Percentiles rank a stretch among this genome's conserved stretches.
phyloP scores from a whole-genome alignment of 2,113 vertebrate species.

The Perognathus longimembris region DNA sequence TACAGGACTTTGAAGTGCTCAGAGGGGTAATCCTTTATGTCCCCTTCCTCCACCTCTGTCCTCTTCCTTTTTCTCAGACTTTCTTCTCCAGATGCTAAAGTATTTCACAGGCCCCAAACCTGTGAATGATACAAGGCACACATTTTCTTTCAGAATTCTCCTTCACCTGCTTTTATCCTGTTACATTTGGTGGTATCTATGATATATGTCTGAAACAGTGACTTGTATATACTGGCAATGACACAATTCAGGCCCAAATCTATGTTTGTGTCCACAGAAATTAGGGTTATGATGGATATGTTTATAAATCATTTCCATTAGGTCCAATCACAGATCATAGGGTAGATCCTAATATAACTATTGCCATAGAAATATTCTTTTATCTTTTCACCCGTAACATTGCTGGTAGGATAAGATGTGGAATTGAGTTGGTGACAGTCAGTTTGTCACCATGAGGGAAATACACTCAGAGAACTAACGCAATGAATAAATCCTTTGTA shows the following conservation, averaged over 20 bases:
- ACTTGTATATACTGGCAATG: not conserved
- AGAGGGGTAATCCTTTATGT: not conserved
- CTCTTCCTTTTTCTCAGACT: too few species aligned
- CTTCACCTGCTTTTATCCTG: not conserved
- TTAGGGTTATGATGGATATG: not conserved
- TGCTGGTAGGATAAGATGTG: not conserved
- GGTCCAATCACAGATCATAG: not conserved
- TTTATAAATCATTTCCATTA: not conserved
- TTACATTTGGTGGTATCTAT: not conserved
- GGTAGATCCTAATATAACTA: not conserved
- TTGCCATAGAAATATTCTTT: not conserved
- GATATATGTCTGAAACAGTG: not conserved
- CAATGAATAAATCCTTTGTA: not conserved
- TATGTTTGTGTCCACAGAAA: not conserved
- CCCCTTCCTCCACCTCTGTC: too few species aligned
- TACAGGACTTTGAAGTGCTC: not conserved
- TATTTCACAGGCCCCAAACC: too few species aligned
- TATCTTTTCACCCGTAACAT: not conserved
- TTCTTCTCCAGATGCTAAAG: too few species aligned
- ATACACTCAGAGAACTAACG: not conserved
- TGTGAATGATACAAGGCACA: too few species aligned
- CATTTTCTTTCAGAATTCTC: not conserved
- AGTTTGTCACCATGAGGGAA: not conserved
- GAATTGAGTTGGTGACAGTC: not conserved
- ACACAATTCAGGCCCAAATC: not conserved